These are phyloP conservation scores for Zele albiditarsus DNA, from an alignment of 2,888 invertebrate genomes.

Conservation along the genomic window DNA sequence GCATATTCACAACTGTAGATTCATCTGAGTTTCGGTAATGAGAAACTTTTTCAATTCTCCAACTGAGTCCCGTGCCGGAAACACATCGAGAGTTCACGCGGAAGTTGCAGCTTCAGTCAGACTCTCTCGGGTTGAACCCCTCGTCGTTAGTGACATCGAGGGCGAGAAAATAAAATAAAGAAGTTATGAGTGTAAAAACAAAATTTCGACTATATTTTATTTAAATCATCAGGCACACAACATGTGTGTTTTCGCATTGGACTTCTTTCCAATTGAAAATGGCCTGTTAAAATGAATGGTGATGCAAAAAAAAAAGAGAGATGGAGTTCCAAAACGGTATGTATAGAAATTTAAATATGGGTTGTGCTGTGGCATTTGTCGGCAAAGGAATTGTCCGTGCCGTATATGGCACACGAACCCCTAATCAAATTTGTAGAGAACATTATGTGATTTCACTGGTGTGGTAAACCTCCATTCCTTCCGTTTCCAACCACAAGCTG, in stretches of 20 bases:
- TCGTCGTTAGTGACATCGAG: conserved; percentile 26
- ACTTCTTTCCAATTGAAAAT: conserved; percentile 51
- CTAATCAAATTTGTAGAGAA: conserved; percentile 13
- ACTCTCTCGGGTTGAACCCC: background rate
- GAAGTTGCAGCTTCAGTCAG: conserved; percentile 42
- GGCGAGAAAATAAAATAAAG: conserved; percentile 11
- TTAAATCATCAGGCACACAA: conserved; percentile 45
- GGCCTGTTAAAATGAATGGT: conserved; percentile 30
- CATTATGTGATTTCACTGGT: conserved; percentile 5
- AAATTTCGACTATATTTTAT: conserved; percentile 47
- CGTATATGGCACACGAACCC: background rate
- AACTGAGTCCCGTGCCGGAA: conserved; percentile 40
- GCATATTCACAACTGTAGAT: conserved; percentile 36
- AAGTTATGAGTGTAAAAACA: conserved; percentile 26
- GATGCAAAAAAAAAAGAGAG: conserved; percentile 3
- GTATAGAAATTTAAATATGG: background rate
- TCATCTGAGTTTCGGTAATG: conserved; percentile 48
- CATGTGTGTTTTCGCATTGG: conserved; percentile 38
- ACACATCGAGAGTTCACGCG: conserved; percentile 41
- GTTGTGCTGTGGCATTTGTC: background rate
- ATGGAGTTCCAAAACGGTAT: background rate
- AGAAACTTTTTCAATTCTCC: conserved; percentile 48
- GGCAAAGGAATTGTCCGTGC: no score
- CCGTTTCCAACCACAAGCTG: background rate
- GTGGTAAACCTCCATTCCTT: background rate